These are phyloP conservation scores for Drepana arcuata DNA, from an alignment of 1,140 invertebrate species.

Conservation along the genomic window DNA sequence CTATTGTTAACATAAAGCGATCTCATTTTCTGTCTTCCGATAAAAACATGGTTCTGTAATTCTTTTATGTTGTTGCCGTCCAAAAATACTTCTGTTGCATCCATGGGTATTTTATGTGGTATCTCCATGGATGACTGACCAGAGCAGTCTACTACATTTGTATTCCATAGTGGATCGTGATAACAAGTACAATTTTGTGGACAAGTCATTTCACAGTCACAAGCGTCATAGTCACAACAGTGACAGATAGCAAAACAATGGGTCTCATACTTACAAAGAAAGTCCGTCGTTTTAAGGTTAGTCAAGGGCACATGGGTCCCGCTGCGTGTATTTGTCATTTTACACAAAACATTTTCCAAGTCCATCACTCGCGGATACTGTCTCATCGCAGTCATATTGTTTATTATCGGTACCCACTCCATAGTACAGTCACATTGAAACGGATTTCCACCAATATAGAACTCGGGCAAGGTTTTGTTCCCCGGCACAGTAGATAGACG, in stretches of 20 bases:
- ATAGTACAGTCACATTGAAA: conserved; percentile 94
- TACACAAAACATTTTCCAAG: conserved; percentile 87
- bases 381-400: conserved; percentile 84
- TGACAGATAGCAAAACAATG: conserved; percentile 95
- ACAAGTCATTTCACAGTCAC: conserved; percentile 96
- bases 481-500: conserved; percentile 80
- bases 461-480: conserved; percentile 83
- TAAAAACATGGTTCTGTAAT: conserved; percentile 91
- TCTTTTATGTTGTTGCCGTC: conserved; percentile 91
- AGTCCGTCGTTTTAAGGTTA: conserved; percentile 80
- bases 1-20: conserved; percentile 90
- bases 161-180: conserved; percentile 93
- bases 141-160: conserved; percentile 93
- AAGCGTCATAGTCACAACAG: conserved; percentile 95
- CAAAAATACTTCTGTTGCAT: conserved; percentile 92
- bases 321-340: conserved; percentile 83
- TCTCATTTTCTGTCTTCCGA: conserved; percentile 91
- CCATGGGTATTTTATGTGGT: conserved; percentile 91
- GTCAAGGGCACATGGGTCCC: conserved; percentile 80
- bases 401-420: conserved; percentile 92
- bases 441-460: conserved; percentile 91
- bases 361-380: conserved; percentile 91
- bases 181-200: conserved; percentile 93
- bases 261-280: conserved; percentile 91
- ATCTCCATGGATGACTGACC: conserved; percentile 81